These are phyloP conservation scores for Salvator merianae DNA, from an alignment of 2,113 vertebrate genomes.

Conservation along the genomic window DNA sequence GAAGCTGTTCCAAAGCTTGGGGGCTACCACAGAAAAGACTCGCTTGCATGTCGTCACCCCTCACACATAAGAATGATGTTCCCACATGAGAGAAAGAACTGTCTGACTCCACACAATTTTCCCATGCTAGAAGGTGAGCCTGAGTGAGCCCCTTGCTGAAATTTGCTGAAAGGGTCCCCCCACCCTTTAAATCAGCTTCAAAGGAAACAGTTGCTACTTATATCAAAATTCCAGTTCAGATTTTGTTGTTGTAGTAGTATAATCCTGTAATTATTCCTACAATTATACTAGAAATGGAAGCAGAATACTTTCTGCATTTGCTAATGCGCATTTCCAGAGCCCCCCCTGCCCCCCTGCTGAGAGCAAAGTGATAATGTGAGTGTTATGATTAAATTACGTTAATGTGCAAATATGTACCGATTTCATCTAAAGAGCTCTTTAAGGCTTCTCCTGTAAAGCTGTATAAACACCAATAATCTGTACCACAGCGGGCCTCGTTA, in stretches of 20 bases:
- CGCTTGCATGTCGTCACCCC: too few relatives aligned
- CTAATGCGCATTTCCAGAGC: constrained; percentile 38
- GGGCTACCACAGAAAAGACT: too few relatives aligned
- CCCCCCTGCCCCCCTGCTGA: constrained; percentile 20
- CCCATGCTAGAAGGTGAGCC: too few relatives aligned
- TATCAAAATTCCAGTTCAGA: not conserved
- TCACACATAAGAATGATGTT: too few relatives aligned
- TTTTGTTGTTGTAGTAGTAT: not conserved
- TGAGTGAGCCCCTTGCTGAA: too few relatives aligned
- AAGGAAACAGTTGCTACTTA: not conserved
- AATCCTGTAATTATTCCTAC: constrained; percentile 19
- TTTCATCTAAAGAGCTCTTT: constrained; percentile 56
- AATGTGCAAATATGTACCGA: constrained; percentile 66
- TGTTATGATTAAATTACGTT: constrained; percentile 59
- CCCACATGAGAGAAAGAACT: too few relatives aligned
- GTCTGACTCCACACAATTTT: too few relatives aligned
- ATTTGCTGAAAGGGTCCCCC: too few relatives aligned
- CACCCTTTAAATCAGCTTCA: not conserved
- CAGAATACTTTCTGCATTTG: constrained; percentile 40
- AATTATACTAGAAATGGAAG: constrained; percentile 39
- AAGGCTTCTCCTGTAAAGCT: constrained; percentile 51
- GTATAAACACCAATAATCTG: constrained; percentile 58
- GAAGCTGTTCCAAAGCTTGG: too few relatives aligned
- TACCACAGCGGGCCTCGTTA: constrained; percentile 46
- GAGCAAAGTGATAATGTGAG: constrained; percentile 51